Conservation (phyloP, 2,113 vertebrate species). For the Clarias magur region DNA sequence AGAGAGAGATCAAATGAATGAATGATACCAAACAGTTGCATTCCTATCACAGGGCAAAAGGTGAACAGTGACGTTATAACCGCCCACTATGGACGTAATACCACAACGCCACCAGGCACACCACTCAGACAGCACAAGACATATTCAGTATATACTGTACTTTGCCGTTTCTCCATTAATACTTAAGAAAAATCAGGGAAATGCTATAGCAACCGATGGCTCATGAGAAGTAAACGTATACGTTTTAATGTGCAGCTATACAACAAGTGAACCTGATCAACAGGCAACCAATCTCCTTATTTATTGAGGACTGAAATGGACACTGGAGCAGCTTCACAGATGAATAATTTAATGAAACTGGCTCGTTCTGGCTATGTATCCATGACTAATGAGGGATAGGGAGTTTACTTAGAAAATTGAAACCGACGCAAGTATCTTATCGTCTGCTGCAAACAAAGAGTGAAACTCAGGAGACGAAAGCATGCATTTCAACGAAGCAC, state of each 20-base stretch:
- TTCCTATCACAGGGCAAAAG: neutral
- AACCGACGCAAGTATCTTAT: neutral
- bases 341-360: constrained; percentile 50
- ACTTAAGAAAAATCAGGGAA: too few relatives aligned
- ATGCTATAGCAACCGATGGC: neutral
- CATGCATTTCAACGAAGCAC: neutral
- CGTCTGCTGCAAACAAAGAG: constrained; percentile 16
- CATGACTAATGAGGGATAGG: constrained; percentile 30
- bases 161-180: neutral
- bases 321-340: constrained; percentile 9
- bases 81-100: constrained; percentile 37
- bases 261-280: neutral
- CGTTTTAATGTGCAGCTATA: neutral
- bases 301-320: constrained; percentile 45
- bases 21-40: constrained; percentile 42
- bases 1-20: constrained; percentile 35
- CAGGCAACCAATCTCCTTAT: neutral
- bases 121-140: neutral
- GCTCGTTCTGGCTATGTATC: neutral
- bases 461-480: constrained; percentile 5
- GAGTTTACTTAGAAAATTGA: constrained; percentile 23
- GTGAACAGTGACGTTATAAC: constrained; percentile 30
- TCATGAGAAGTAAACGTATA: neutral
- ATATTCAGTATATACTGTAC: neutral
- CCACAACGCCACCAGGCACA: neutral